Percentiles rank a stretch among this genome's conserved stretches.
Conservation (phyloP, 2,888 invertebrate genomes). For the Phorcus lineatus region DNA sequence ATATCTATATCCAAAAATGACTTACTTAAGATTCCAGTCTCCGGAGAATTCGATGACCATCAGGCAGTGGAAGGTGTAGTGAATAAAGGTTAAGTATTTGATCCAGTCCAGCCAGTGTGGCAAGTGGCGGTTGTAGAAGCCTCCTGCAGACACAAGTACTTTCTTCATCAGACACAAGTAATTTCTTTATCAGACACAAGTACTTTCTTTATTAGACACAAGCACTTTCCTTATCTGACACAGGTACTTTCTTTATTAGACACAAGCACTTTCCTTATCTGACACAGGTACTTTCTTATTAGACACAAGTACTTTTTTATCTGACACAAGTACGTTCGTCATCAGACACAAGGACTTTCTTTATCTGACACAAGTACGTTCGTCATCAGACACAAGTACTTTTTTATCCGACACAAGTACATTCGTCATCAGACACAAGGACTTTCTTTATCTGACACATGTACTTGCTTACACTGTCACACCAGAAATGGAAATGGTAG, state of each 20-base stretch:
- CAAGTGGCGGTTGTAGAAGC: constrained; percentile 55
- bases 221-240: neutral
- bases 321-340: too few species aligned
- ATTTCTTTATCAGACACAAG: neutral
- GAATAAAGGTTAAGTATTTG: constrained; percentile 57
- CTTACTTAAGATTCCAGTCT: constrained; percentile 46
- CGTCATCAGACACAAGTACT: too few species aligned
- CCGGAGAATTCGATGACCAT: constrained; percentile 52
- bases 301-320: too few species aligned
- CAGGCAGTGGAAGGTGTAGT: constrained; percentile 54
- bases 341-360: neutral
- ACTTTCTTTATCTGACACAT: too few species aligned
- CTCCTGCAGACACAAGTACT: constrained; percentile 42
- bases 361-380: too few species aligned
- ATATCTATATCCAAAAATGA: neutral
- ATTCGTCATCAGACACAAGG: too few species aligned
- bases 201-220: neutral
- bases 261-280: neutral
- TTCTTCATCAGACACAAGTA: neutral
- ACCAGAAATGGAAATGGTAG: too few species aligned
- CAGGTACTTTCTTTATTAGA: neutral
- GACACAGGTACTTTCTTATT: neutral
- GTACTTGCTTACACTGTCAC: too few species aligned
- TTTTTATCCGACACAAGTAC: too few species aligned
- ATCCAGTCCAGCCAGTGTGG: constrained; percentile 59